Percentiles rank a stretch among this genome's conserved stretches.
Conservation (phyloP, 2,797 vertebrate species). For the Molothrus aeneus region DNA sequence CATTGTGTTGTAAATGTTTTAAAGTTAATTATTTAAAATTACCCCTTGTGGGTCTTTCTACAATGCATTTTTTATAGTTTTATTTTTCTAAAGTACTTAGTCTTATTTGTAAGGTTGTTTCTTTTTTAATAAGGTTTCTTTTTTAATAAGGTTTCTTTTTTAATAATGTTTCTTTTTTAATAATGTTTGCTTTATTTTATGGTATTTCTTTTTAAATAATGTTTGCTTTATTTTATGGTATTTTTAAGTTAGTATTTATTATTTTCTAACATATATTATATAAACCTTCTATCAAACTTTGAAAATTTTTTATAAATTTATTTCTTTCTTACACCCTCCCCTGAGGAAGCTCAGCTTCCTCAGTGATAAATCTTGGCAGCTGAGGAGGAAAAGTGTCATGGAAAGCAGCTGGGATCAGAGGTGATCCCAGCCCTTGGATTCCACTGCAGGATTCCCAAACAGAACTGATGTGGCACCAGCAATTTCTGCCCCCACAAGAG, state of each 20-base stretch:
- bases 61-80: not conserved
- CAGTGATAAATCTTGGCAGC: not conserved
- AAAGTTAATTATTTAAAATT: not conserved
- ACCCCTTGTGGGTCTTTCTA: not conserved
- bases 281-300: not conserved
- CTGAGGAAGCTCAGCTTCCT: not conserved
- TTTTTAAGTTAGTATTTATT: not conserved
- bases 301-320: not conserved
- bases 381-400: not conserved
- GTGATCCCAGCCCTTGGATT: not conserved
- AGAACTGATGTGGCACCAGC: not conserved
- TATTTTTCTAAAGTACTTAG: not conserved
- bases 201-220: not conserved
- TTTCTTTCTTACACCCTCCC: not conserved
- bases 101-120: not conserved
- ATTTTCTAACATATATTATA: not conserved
- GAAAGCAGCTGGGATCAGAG: not conserved
- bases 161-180: not conserved
- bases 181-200: not conserved
- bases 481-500: not conserved
- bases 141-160: not conserved
- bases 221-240: not conserved
- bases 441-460: not conserved
- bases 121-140: not conserved
- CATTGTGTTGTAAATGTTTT: not conserved